Conservation (phyloP, 2,888 invertebrate genomes). For the Sturmia bella region DNA sequence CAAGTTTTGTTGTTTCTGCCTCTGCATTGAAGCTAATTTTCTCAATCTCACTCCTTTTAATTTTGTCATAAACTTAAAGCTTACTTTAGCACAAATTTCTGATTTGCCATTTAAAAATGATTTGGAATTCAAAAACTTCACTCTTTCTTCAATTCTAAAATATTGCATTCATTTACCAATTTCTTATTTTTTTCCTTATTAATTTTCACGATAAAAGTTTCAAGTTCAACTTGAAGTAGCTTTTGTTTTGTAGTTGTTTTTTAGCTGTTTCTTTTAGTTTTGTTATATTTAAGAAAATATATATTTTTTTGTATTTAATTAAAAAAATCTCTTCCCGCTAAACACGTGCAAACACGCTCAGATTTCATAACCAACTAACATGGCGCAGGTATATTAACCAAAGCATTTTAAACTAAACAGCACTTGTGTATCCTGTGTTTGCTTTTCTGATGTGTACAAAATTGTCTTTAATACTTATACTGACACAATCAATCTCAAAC, state of each 20-base stretch:
- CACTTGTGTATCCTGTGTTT: constrained; percentile 67
- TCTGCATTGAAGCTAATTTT: not conserved
- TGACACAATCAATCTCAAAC: constrained; percentile 2
- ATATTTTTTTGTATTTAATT: not conserved
- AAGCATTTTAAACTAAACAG: constrained; percentile 46
- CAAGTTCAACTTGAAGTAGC: no score
- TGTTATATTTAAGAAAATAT: not conserved
- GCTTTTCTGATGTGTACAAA: constrained; percentile 39
- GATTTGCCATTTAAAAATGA: no score
- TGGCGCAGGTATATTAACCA: constrained; percentile 67
- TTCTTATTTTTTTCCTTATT: no score
- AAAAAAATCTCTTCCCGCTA: constrained; percentile 56
- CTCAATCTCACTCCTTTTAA: no score
- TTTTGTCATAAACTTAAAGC: no score
- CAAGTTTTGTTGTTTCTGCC: not conserved
- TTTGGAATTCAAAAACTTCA: no score
- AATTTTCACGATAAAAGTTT: no score
- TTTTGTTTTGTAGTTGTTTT: no score
- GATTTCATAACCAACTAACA: constrained; percentile 80
- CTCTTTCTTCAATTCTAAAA: no score
- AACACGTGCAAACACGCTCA: constrained; percentile 79
- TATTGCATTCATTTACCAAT: no score
- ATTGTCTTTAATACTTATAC: constrained; percentile 60
- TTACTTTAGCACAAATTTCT: no score
- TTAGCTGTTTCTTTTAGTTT: constrained; percentile 31